phyloP scores from a whole-genome alignment of 2,113 vertebrate species.

The Chionodraco myersi region DNA sequence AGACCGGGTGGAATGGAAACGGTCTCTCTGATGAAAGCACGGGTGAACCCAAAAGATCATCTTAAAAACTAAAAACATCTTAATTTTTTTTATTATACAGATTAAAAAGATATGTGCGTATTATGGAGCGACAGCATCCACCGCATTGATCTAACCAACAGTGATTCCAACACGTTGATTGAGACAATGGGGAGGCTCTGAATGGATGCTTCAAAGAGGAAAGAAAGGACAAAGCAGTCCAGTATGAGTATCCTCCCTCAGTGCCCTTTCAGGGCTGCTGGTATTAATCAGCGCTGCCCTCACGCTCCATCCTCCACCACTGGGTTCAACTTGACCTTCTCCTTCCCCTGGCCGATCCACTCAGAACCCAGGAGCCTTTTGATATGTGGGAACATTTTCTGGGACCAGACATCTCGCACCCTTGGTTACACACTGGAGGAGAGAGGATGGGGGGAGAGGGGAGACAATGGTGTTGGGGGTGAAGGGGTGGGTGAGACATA shows the following conservation, averaged over 20 bases:
- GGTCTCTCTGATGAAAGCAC: too few relatives aligned
- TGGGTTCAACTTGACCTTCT: slow-evolving; percentile 79
- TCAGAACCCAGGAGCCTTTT: slow-evolving; percentile 70
- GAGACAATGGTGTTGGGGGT: neutral
- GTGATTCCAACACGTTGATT: neutral
- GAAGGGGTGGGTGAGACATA: slow-evolving; percentile 1
- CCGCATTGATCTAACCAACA: neutral
- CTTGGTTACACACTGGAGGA: slow-evolving; percentile 68
- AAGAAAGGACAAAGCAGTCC: slow-evolving; percentile 51
- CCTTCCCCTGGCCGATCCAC: slow-evolving; percentile 68
- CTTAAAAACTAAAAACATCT: neutral
- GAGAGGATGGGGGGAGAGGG: slow-evolving; percentile 3
- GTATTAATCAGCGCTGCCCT: slow-evolving; percentile 68
- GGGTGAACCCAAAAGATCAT: too few relatives aligned
- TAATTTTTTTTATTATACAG: neutral
- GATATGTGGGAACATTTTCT: slow-evolving; percentile 79
- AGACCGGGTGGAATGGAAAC: too few relatives aligned
- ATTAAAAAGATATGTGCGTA: neutral
- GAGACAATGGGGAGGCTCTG: slow-evolving; percentile 16
- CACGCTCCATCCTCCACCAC: slow-evolving; percentile 58
- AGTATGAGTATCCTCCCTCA: slow-evolving; percentile 36
- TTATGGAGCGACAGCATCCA: neutral
- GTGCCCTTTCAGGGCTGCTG: slow-evolving; percentile 59
- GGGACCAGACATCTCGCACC: slow-evolving; percentile 71
- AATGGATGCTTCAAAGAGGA: slow-evolving; percentile 52